Percentiles rank a stretch among this genome's conserved stretches.
Evolutionary conservation across 2,888 invertebrate genomes (phyloP).

Genomic region (Petrolisthes cinctipes): DNA sequence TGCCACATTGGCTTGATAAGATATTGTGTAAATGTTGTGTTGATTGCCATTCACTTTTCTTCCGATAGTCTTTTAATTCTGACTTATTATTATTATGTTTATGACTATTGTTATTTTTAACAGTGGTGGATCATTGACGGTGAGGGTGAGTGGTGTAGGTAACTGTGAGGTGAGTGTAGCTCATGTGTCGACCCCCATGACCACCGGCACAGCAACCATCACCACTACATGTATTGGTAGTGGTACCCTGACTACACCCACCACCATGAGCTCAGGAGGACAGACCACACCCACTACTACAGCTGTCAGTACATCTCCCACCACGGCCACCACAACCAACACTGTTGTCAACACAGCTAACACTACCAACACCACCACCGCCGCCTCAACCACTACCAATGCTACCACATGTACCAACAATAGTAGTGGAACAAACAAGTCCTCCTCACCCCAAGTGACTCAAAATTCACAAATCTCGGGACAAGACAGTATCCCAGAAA

Average conservation of each 20-base stretch:
- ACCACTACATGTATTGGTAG: conserved; percentile 14
- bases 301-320: neutral
- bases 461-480: conserved; percentile 32
- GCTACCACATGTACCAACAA: conserved; percentile 21
- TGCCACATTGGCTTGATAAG: too few relatives aligned
- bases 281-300: neutral
- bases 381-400: conserved; percentile 27
- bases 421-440: conserved; percentile 36
- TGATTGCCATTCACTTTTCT: too few relatives aligned
- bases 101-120: neutral
- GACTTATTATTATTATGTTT: neutral
- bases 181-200: neutral
- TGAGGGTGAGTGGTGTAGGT: conserved; percentile 24
- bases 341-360: conserved; percentile 26
- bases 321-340: neutral
- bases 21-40: too few relatives aligned
- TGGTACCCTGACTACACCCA: conserved; percentile 18
- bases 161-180: neutral
- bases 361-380: conserved; percentile 28
- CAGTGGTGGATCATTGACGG: conserved; percentile 26
- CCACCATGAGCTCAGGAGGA: neutral
- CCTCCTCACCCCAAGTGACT: conserved; percentile 47
- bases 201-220: conserved; percentile 26
- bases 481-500: conserved; percentile 49
- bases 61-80: neutral